Base-by-base conservation (phyloP, 2,797 vertebrate genomes). In the Pangasius macronema region DNA sequence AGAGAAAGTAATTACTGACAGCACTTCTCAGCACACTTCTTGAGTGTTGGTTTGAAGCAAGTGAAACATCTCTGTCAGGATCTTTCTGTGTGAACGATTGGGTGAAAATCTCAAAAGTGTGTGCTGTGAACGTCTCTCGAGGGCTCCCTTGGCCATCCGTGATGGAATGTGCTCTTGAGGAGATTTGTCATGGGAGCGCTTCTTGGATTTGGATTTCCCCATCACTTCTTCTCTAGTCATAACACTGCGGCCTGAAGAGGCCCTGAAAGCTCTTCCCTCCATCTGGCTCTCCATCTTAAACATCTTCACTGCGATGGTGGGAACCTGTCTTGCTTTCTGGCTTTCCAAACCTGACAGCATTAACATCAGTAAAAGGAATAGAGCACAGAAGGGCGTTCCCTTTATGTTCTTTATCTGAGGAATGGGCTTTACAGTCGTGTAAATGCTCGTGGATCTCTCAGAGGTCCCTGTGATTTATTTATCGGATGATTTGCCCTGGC, bases 241-340 rank as follows among this genome's bases (percentile, higher is more conserved):
- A 94, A 93, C 94, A 93, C 57, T 86, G 86, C 75, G 76, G 87
- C 89, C 89, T 90, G 87, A 93, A 90, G 55, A 81, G 85, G 89
- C 89, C 90, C 86, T 94, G 93, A 93, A 93, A 87, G 89, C 87
- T 90, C 91, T 87, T 90, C 82, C 91, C 92, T 93, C 67, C 27
- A 89, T 90, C 84, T 89, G 84, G 68, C 72, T 24, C 20, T 22
- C 61, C 24, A n/a, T 68, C 33, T 89, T 76, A 42, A 27, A 87
- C 76, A 88, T 53, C 81, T 85, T 85, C n/a, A 57, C 39, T 3
- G 20, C 36, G n/a, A 83, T 42, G 81, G 70, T 83, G 82, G 57
- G 27, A 77, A 55, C 46, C 46, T 0, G 39, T 20, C 61, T 30
- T 8, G 49, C 8, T 13, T 27, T 11, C 80, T 61, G 70, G 42